Evolutionary conservation across 2,113 vertebrate genomes (phyloP).

Genomic region (Callipepla squamata): DNA sequence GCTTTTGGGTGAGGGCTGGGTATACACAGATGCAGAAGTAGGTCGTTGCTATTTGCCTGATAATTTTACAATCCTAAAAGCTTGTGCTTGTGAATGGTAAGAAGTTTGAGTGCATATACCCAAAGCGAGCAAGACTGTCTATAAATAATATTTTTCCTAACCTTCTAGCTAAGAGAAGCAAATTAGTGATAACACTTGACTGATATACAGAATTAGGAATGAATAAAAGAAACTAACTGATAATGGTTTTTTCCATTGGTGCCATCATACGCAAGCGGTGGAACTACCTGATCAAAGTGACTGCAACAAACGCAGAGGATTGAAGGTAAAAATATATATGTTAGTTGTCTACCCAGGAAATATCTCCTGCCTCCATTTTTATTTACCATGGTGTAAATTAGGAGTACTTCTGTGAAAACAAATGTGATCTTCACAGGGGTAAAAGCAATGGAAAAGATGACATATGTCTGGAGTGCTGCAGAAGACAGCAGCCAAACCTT

Average conservation of each 20-base stretch:
- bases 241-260: not conserved
- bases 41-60: conserved; percentile 6
- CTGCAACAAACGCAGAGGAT: not conserved
- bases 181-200: conserved; percentile 31
- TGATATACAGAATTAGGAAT: not conserved
- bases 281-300: not conserved
- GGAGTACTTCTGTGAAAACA: not conserved
- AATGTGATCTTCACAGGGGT: not conserved
- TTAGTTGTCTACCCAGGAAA: not conserved
- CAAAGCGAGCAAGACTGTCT: conserved; percentile 18
- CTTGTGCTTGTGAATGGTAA: not conserved
- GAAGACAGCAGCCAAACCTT: not conserved
- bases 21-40: conserved; percentile 18
- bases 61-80: not conserved
- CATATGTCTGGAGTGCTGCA: conserved; percentile 4
- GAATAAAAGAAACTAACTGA: conserved; percentile 8
- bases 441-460: not conserved
- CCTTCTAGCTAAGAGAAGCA: not conserved
- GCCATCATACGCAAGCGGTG: not conserved
- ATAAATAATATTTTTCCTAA: not conserved
- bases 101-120: not conserved
- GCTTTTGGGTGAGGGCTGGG: not conserved
- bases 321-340: not conserved
- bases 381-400: not conserved
- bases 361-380: not conserved